Base-by-base conservation (phyloP, 2,797 vertebrate genomes). In the Xenentodon cancila region DNA sequence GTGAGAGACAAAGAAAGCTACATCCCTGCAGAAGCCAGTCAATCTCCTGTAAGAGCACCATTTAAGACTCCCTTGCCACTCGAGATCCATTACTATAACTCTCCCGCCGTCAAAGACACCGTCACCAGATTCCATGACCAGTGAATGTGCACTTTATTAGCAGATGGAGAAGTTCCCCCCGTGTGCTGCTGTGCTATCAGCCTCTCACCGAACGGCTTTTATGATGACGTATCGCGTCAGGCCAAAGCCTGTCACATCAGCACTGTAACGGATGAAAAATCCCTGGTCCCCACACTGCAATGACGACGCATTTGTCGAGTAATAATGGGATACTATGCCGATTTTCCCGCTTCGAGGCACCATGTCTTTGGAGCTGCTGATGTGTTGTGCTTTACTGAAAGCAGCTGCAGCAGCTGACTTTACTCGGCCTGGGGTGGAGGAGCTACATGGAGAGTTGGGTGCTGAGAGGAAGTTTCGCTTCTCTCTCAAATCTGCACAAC, bases 1-100 rank as follows among this genome's bases (percentile, higher is more conserved):
- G 37, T 40, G 25, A n/a, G 25, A 37, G 64, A 47, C 48, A 17
- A 57, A 21, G 75, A 71, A 82, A 75, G 84, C 67, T 45, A 81
- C 76, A 72, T 60, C 77, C 77, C 37, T 83, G 82, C 84, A 85
- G 82, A 88, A 84, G 85, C 80, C 75, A 40, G 37, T 40, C 37
- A 40, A 40, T 40, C 37, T 40, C 37, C 37, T 83, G 76, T 88
- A 91, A 90, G 88, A 88, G 79, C 69, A 59, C 74, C 37, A 40
- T 40, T 40, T 73, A 91, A 89, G 85, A 88, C 73, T 81, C 85
- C 79, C 88, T 74, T 59, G 66, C 74, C 82, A 73, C 72, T 86
- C 32, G 56, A 80, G 80, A 68, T 87, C 80, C 77, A 81, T 88
- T 84, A 87, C 88, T 75, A 86, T 92, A 91, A 92, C 82, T 90